These are phyloP conservation scores for Vultur gryphus DNA, from an alignment of 2,797 vertebrate genomes.

Conservation along the genomic window DNA sequence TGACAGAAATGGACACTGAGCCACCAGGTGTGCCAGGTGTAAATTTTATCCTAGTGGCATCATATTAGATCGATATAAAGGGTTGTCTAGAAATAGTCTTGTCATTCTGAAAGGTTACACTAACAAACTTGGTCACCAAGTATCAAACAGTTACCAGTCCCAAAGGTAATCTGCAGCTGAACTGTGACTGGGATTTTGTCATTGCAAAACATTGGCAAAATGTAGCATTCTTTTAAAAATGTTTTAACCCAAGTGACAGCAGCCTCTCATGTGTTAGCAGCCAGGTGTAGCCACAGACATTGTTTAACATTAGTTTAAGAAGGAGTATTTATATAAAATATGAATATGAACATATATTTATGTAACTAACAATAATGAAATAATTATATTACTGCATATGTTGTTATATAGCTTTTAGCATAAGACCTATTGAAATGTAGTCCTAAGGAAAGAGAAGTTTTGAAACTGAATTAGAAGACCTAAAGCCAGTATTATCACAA, in stretches of 20 bases:
- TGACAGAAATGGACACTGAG: background rate
- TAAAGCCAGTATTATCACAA: background rate
- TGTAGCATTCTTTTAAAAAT: background rate
- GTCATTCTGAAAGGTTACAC: background rate
- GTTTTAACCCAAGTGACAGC: background rate
- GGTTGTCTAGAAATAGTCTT: background rate
- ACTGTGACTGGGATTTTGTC: background rate
- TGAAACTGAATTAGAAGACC: background rate
- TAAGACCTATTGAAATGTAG: background rate
- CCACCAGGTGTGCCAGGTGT: background rate
- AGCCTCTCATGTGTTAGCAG: background rate
- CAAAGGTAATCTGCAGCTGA: background rate
- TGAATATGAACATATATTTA: background rate
- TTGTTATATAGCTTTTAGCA: background rate
- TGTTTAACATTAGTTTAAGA: background rate
- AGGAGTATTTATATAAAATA: background rate
- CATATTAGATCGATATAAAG: background rate
- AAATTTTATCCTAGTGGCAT: background rate
- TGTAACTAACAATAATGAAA: background rate
- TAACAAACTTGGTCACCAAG: background rate
- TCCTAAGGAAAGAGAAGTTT: background rate
- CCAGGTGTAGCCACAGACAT: background rate
- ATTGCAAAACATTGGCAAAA: background rate
- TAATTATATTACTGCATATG: background rate
- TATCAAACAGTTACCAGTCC: background rate